phyloP scores from a whole-genome alignment of 2,113 vertebrate genomes.

The Sigmodon hispidus region DNA sequence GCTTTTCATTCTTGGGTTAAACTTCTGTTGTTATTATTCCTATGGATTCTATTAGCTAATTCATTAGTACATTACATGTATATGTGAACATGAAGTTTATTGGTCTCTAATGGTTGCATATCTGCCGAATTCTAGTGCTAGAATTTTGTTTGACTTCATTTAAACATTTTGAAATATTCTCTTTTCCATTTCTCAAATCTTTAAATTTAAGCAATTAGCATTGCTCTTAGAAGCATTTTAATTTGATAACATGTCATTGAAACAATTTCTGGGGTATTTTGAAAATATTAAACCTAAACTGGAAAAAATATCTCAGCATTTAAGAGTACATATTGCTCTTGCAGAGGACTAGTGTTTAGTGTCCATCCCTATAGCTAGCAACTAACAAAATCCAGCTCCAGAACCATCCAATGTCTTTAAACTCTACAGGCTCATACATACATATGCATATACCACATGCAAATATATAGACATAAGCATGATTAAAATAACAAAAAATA shows the following conservation, averaged over 20 bases:
- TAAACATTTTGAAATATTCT: not conserved
- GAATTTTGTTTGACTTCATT: not conserved
- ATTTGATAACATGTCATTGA: not conserved
- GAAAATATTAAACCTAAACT: not conserved
- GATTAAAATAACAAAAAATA: not conserved
- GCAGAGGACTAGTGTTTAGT: not conserved
- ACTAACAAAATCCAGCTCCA: not conserved
- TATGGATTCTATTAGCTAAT: not conserved
- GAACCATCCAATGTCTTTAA: not conserved
- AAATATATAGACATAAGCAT: not conserved
- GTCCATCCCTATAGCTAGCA: not conserved
- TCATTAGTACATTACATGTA: not conserved
- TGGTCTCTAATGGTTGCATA: not conserved
- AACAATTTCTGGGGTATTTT: not conserved
- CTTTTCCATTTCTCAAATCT: not conserved
- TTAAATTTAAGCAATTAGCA: constrained; percentile 6
- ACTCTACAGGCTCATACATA: not conserved
- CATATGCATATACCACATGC: not conserved
- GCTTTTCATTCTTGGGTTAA: not conserved
- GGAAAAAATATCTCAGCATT: not conserved
- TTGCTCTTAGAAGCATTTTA: constrained; percentile 25
- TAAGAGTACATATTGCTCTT: not conserved
- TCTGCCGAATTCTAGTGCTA: not conserved
- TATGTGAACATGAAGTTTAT: not conserved
- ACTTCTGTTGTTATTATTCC: not conserved